Conservation (phyloP, 2,113 vertebrate species). For the Hucho hucho region DNA sequence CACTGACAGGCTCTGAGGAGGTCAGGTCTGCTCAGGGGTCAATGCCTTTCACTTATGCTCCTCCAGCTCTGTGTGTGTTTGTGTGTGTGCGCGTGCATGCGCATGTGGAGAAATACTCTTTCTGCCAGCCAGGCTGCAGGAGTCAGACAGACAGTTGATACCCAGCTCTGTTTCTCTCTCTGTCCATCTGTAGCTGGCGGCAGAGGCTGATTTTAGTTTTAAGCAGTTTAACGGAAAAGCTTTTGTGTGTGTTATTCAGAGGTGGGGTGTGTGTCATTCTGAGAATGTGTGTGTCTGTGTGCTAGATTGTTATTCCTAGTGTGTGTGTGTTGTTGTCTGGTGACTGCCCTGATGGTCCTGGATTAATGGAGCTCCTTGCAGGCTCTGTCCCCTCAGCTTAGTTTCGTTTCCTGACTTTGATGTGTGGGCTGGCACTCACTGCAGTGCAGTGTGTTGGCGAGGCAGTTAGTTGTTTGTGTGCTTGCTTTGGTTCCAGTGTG, state of each 20-base stretch:
- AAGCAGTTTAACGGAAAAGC: not conserved
- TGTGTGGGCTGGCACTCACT: conserved; percentile 2
- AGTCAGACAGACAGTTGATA: not conserved
- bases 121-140: not conserved
- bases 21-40: conserved; percentile 40
- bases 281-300: not conserved
- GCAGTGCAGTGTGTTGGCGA: not conserved
- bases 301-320: not conserved
- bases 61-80: not conserved
- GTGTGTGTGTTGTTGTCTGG: not conserved
- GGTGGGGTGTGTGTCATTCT: not conserved
- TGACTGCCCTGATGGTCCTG: not conserved
- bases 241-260: no score
- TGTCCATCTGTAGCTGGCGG: not conserved
- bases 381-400: not conserved
- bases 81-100: not conserved
- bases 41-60: conserved; percentile 39
- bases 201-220: not conserved
- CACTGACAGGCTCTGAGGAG: conserved; percentile 21
- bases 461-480: not conserved
- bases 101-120: not conserved
- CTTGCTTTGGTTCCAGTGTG: not conserved
- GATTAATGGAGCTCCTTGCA: not conserved
- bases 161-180: not conserved
- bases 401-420: conserved; percentile 1